Evolutionary conservation across 1,140 invertebrate species (phyloP), one percentile per base, ranked within the genome.

Genomic region (Probaryconus sp.): DNA sequence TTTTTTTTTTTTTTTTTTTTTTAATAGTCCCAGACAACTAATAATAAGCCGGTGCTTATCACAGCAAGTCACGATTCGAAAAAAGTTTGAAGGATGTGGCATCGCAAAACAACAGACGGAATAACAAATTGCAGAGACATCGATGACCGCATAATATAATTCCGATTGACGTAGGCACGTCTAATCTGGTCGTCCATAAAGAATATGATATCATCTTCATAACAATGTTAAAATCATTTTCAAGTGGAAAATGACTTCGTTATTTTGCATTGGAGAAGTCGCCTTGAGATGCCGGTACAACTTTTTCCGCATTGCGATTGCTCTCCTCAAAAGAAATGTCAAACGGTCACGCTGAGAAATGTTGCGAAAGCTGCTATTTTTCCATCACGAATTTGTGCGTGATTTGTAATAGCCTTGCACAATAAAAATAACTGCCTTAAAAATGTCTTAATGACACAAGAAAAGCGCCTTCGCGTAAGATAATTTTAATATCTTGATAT

Each of bases 301-400:
- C 43, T 73, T 60, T 72, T 73, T 61, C 70, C 70, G 60, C 55
- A 24, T 72, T 60, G 43, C 20, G 11, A 31, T 9, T 31, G 30
- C n/a, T n/a, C n/a, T n/a, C n/a, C n/a, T 45, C 17, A 14, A 45
- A 37, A 45, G 56, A 70, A 70, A 70, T 55, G 65, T 61, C 65
- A 61, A 60, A 53, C 45, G 30, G 21, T 6, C 10, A 5, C 2
- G n/a, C n/a, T 3, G 5, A 24, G 7, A 24, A 24, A 9, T 2
- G 24, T 69, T 50, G 45, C 35, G 47, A 42, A 60, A 51, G 26
- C 3, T 3, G 3, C 3, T 24, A 24, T 24, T 31, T 10, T 31
- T 31, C 30, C 3, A 7, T 31, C 21, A 24, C n/a, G n/a, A n/a
- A n/a, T 24, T 24, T 24, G 21, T 24, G 7, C 21, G 3, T 24